These are phyloP conservation scores for Phengaris alcon DNA, from an alignment of 2,888 invertebrate species.

Conservation along the genomic window DNA sequence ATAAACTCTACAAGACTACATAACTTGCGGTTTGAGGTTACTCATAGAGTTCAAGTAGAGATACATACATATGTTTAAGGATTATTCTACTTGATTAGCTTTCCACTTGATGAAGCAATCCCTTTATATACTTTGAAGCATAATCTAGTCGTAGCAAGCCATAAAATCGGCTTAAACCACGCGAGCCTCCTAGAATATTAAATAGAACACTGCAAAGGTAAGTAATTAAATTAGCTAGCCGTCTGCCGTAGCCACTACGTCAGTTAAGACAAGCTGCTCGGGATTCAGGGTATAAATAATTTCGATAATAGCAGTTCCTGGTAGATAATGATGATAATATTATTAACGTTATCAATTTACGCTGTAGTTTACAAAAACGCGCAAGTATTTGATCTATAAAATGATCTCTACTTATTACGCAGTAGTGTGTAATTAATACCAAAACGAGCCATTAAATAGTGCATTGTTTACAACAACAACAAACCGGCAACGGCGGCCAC, in stretches of 20 bases:
- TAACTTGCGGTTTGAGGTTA: background rate
- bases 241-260: background rate
- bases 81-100: background rate
- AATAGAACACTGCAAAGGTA: constrained; percentile 6
- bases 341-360: constrained; percentile 7
- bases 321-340: background rate
- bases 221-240: constrained; percentile 25
- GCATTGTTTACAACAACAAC: constrained; percentile 43
- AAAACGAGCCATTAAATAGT: constrained; percentile 7
- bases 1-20: background rate
- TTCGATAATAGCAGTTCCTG: constrained; percentile 18
- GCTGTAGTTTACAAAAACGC: background rate
- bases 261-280: background rate
- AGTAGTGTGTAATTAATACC: background rate
- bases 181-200: background rate
- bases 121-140: background rate
- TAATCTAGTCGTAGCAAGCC: background rate
- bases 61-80: background rate
- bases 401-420: constrained; percentile 10
- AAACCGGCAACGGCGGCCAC: constrained; percentile 76
- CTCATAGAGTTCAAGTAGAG: background rate
- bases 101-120: background rate
- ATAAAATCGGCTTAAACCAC: background rate
- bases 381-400: background rate
- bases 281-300: background rate